Evolutionary conservation across 2,888 invertebrate genomes (phyloP).

Genomic region (Mesopsocus fuscifrons): DNA sequence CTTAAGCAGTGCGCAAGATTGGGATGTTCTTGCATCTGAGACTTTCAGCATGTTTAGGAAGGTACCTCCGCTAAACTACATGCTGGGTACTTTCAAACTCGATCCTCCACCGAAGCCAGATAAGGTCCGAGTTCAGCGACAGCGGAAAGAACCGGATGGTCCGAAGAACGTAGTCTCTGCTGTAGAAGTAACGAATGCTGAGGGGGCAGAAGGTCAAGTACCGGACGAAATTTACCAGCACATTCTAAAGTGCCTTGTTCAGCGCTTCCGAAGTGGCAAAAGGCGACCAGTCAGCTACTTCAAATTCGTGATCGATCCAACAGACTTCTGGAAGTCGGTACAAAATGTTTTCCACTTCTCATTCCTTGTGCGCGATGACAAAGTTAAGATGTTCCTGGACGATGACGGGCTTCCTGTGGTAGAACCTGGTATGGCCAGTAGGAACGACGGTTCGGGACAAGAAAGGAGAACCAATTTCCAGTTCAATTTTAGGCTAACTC

Average conservation of each 20-base stretch:
- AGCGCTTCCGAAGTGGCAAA: background rate
- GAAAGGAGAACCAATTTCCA: background rate
- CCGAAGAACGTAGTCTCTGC: constrained; percentile 7
- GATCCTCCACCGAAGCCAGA: constrained; percentile 1
- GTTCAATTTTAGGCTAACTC: background rate
- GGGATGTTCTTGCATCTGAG: background rate
- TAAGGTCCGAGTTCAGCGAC: background rate
- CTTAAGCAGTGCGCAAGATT: background rate
- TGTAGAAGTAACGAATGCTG: background rate
- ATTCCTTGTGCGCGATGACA: constrained; percentile 9
- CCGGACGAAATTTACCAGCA: constrained; percentile 8
- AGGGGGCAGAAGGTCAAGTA: constrained; percentile 3
- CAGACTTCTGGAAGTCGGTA: background rate
- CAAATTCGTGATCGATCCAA: constrained; percentile 10
- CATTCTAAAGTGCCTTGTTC: constrained; percentile 7
- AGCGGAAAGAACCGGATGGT: background rate
- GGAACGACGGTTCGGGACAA: background rate
- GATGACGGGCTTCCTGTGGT: background rate
- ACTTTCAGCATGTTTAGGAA: constrained; percentile 1
- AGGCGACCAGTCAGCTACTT: constrained; percentile 8
- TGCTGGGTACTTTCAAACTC: constrained; percentile 1
- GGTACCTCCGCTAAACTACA: background rate
- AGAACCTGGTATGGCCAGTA: background rate
- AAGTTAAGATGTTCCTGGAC: constrained; percentile 1
- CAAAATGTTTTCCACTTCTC: constrained; percentile 12